phyloP scores from a whole-genome alignment of 2,113 vertebrate genomes.

The Podocnemis expansa region DNA sequence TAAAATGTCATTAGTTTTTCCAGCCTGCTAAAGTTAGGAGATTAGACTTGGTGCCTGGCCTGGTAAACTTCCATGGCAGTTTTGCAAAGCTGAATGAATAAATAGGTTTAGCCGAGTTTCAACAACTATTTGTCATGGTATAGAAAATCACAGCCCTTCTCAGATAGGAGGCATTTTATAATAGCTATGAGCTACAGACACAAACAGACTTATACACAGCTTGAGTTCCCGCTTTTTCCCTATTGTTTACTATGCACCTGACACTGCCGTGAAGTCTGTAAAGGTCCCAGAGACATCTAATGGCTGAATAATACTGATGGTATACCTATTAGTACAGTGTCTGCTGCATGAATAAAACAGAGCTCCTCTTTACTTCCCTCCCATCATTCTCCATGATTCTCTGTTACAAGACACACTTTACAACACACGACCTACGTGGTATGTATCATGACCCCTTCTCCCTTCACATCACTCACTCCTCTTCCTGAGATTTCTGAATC shows the following conservation, averaged over 20 bases:
- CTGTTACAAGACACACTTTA: neutral
- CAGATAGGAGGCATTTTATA: neutral
- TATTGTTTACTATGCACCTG: neutral
- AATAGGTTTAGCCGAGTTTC: constrained; percentile 4
- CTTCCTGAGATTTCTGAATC: neutral
- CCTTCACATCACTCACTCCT: neutral
- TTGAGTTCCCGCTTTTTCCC: neutral
- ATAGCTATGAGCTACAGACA: neutral
- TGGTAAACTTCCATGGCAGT: constrained; percentile 53
- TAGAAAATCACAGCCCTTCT: neutral
- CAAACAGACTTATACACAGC: neutral
- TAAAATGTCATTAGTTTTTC: constrained; percentile 67
- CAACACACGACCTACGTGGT: neutral
- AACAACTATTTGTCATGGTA: neutral
- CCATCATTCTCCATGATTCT: neutral
- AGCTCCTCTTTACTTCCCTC: neutral
- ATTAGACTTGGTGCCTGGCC: constrained; percentile 55
- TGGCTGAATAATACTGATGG: neutral
- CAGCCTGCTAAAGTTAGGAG: constrained; percentile 51
- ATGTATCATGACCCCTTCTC: accelerated
- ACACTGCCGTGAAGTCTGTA: neutral
- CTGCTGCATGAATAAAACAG: neutral
- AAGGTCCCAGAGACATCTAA: neutral
- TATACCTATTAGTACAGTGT: accelerated
- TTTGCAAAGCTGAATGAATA: constrained; percentile 23